These are phyloP conservation scores for Seriola quinqueradiata DNA, from an alignment of 2,113 vertebrate genomes.

Conservation along the genomic window DNA sequence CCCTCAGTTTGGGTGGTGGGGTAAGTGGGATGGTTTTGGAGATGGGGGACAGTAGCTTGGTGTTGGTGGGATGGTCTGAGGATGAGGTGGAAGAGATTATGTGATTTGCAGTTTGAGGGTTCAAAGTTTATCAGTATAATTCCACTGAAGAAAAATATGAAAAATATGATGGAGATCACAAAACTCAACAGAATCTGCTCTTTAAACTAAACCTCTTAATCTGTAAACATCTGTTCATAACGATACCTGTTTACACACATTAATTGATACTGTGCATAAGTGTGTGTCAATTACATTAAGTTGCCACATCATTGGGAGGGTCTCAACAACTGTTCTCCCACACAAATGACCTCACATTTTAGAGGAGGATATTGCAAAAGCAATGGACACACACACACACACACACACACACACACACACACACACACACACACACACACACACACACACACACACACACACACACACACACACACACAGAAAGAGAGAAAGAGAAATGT, in stretches of 20 bases:
- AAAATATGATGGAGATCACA: neutral
- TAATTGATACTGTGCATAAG: slow-evolving; percentile 2
- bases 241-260: neutral
- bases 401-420: slow-evolving; percentile 16
- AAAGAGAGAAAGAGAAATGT: slow-evolving; percentile 31
- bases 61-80: neutral
- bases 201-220: neutral
- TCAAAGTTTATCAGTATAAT: neutral
- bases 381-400: slow-evolving; percentile 39
- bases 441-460: slow-evolving; percentile 18
- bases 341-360: slow-evolving; percentile 45
- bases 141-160: neutral
- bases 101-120: neutral
- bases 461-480: neutral
- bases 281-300: slow-evolving; percentile 19
- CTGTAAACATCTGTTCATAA: neutral
- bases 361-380: slow-evolving; percentile 70
- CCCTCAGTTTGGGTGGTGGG: neutral
- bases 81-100: neutral
- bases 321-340: slow-evolving; percentile 56
- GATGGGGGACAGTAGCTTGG: neutral
- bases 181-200: neutral
- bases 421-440: slow-evolving; percentile 23
- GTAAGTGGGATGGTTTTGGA: slow-evolving; percentile 26
- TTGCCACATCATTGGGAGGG: slow-evolving; percentile 68